Percentiles rank a stretch among this genome's conserved stretches.
Conservation (phyloP, 2,113 vertebrate species). For the Montifringilla adamsi region DNA sequence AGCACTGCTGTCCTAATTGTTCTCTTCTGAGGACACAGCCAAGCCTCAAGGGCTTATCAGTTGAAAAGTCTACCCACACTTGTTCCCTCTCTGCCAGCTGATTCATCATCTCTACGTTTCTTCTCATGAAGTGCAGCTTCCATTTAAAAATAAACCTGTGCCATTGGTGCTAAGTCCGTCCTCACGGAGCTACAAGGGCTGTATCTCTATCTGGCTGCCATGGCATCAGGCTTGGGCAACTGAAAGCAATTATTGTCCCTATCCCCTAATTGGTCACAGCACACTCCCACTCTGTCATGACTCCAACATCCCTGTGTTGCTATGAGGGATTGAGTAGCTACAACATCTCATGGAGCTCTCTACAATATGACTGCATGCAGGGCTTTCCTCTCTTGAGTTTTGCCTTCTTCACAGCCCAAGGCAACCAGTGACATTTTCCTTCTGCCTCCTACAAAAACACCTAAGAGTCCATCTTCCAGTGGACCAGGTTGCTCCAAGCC, state of each 20-base stretch:
- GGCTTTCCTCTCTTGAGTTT: not conserved
- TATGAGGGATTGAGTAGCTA: not conserved
- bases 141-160: not conserved
- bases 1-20: not conserved
- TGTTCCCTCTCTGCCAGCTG: not conserved
- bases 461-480: not conserved
- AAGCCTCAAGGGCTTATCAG: not conserved
- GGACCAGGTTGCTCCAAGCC: not conserved
- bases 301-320: slow-evolving; percentile 8
- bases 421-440: not conserved
- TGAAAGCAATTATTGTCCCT: not conserved
- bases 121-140: not conserved
- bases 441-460: not conserved
- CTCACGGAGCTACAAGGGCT: not conserved
- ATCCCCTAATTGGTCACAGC: not conserved
- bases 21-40: not conserved
- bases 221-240: not conserved
- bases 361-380: not conserved
- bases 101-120: not conserved
- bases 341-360: not conserved
- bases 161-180: not conserved
- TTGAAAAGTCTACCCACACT: not conserved
- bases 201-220: not conserved
- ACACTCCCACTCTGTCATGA: slow-evolving; percentile 25
- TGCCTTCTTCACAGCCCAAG: not conserved